Base-by-base conservation (phyloP, 1,140 invertebrate species). In the Arctopsyche grandis region DNA sequence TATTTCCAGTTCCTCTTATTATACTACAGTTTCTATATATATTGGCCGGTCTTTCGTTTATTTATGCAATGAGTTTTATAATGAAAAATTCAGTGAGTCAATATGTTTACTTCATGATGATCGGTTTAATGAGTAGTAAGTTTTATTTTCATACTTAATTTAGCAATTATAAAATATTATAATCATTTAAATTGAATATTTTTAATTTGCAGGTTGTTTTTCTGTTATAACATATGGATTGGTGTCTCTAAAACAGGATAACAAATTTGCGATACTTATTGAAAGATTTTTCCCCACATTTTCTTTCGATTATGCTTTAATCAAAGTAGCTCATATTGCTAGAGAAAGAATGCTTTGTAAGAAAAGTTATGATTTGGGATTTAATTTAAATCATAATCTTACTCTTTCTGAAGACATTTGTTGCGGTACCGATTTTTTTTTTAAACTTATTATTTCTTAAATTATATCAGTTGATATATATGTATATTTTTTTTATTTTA, bases 401-500 rank as follows among this genome's bases (percentile, higher is more conserved):
- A 69, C 7, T 69, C 12, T 4, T 5, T 14, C 48, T 0, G 24
- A 56, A 24, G 12, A 56, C 5, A 74, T 24, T 21, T 74, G 71
- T 56, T 74, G 71, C 52, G 71, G 44, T 74, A 58, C 26, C 1
- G 12, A 22, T 19, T 66, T 10, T n/a, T 70, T 70, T 70, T 29
- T 7, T 38, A 44, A 1, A 26, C 7, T 22, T 4, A 10, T 70
- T 26, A 70, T 16, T n/a, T 38, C 38, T 70, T 70, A 5, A 29
- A 38, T 70, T 29, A 14, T 12, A 5, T 14, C 3, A 70, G 26
- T 5, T 70, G 7, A 14, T 19, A 38, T 5, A 38, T 5, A 66
- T n/a, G n/a, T n/a, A n/a, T n/a, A n/a, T n/a, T n/a, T 22, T 9
- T 63, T 70, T 70, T 5, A 9, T 73, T 76, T 21, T 52, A 82